Percentiles rank a stretch among this genome's conserved stretches.
Conservation (phyloP, 2,113 vertebrate genomes). For the Gavia stellata region DNA sequence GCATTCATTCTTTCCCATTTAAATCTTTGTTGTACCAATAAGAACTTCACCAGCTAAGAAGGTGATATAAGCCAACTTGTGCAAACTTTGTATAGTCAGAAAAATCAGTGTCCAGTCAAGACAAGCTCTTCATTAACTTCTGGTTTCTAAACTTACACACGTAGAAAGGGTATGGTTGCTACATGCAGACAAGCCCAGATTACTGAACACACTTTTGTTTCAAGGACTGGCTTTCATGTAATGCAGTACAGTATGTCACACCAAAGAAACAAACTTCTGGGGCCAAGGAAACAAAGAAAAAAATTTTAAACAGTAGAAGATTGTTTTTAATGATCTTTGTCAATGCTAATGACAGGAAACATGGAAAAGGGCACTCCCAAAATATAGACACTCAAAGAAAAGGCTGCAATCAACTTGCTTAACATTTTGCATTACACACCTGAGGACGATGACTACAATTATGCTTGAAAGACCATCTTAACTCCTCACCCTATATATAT, state of each 20-base stretch:
- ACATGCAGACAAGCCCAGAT: neutral
- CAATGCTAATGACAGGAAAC: neutral
- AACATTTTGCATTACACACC: neutral
- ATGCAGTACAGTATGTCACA: neutral
- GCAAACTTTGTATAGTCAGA: neutral
- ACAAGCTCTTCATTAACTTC: slow-evolving; percentile 2
- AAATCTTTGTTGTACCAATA: neutral
- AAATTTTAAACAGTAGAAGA: neutral
- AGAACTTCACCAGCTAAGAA: neutral
- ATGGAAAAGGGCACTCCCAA: neutral
- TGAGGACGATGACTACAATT: neutral
- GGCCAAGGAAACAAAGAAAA: neutral
- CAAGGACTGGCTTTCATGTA: neutral
- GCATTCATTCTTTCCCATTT: neutral
- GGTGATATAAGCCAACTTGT: neutral
- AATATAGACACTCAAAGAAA: neutral
- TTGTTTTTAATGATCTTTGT: neutral
- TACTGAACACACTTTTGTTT: neutral
- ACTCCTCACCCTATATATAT: neutral
- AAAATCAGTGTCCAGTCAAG: neutral
- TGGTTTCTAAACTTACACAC: neutral
- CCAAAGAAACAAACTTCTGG: neutral
- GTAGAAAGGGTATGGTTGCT: neutral
- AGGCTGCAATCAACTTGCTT: neutral
- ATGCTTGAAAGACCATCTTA: neutral